A percentile compares a stretch with the other conserved stretches of the same genome.
These are phyloP conservation scores for Clamator glandarius DNA, from an alignment of 2,797 vertebrate species.

Conservation along the genomic window DNA sequence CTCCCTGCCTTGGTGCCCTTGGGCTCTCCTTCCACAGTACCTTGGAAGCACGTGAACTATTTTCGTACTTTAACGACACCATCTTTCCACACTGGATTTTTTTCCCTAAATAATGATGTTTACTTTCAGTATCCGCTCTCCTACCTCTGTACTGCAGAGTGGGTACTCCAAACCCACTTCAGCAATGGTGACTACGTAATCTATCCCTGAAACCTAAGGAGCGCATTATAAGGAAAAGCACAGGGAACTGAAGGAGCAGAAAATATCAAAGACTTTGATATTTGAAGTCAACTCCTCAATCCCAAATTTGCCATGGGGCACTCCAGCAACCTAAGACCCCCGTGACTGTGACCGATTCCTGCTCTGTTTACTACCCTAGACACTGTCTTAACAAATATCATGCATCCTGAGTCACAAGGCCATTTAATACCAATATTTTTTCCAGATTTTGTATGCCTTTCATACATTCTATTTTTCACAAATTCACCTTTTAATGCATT, in stretches of 20 bases:
- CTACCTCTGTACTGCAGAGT: neutral
- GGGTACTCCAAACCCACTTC: neutral
- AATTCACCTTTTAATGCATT: neutral
- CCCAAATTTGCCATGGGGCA: neutral
- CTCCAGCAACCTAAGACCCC: neutral
- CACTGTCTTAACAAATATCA: neutral
- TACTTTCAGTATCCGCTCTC: neutral
- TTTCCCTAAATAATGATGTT: neutral
- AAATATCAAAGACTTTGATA: neutral
- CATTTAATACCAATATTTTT: neutral
- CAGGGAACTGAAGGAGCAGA: neutral
- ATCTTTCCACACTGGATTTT: neutral
- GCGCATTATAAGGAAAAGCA: neutral
- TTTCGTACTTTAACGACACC: neutral
- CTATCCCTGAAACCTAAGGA: neutral
- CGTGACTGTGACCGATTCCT: neutral
- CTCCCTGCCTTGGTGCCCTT: neutral
- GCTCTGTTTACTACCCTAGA: neutral
- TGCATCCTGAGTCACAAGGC: neutral
- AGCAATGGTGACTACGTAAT: neutral
- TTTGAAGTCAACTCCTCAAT: neutral
- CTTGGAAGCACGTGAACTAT: constrained; percentile 42
- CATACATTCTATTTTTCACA: neutral
- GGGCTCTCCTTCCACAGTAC: constrained; percentile 19
- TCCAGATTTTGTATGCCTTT: neutral